Evolutionary conservation across 1,140 invertebrate genomes (phyloP), one percentile per base, ranked within the genome.

Genomic region (Aradophagus sp.): DNA sequence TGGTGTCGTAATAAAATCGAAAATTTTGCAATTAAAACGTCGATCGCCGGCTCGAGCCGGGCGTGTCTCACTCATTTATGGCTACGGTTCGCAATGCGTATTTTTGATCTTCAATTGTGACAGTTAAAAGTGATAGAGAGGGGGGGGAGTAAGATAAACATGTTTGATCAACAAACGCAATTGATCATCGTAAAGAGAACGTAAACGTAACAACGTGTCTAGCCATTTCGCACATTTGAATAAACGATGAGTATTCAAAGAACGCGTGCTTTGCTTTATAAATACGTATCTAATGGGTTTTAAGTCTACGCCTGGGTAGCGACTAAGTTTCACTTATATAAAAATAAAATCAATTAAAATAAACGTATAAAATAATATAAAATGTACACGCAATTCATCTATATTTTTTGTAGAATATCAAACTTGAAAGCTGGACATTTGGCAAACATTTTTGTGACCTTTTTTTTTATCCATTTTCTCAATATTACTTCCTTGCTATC

Each of bases 331-430:
- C 32, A 38, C 72, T 79, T 78, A 78, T 74, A 80, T 23, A 4
- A 23, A 5, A 23, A 23, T 23, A 80, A 81, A 82, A 78, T 77
- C 78, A 81, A 79, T 78, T 78, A 62, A 80, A 80, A 80, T 80
- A 78, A 82, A 70, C 73, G 76, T 81, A 79, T 58, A 82, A 79
- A 81, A 77, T 80, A 75, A 78, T 80, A 81, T 81, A 77, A 74
- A 77, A 77, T 76, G 44, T 76, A 78, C 71, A 76, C 74, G 53
- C 69, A 72, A 65, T 75, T 63, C 62, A 42, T 62, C 45, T 53
- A 59, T 58, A n/a, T 45, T 48, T 34, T n/a, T 45, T 56, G 44
- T 5, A 23, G 8, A 20, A 53, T 44, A 68, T 66, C 66, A 47
- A 66, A 38, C 7, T 72, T 44, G 38, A 75, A 76, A 71, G 56